Percentiles rank a stretch among this genome's conserved stretches.
Evolutionary conservation across 2,797 vertebrate genomes (phyloP).

Genomic region (Gymnocypris eckloni): DNA sequence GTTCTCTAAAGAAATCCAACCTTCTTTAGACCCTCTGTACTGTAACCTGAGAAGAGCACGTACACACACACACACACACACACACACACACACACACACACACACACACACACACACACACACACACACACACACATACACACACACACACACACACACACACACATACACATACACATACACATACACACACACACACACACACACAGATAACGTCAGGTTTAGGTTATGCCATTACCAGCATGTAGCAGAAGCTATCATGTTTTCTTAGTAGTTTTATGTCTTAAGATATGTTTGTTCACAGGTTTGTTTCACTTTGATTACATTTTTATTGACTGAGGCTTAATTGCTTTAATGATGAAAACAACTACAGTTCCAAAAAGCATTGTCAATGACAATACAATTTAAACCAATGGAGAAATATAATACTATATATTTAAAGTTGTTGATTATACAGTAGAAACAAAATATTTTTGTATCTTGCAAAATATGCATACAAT

Average conservation of each 20-base stretch:
- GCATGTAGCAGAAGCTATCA: not conserved
- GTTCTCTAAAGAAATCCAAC: constrained; percentile 23
- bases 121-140: not conserved
- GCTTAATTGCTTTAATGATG: no score
- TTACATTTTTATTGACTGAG: not conserved
- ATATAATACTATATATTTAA: not conserved
- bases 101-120: not conserved
- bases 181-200: not conserved
- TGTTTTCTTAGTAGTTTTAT: not conserved
- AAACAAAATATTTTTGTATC: not conserved
- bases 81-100: not conserved
- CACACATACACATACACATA: not conserved
- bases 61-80: not conserved
- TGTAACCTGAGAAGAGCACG: constrained; percentile 27
- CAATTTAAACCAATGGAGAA: not conserved
- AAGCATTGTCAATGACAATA: no score
- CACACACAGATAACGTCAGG: not conserved
- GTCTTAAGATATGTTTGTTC: not conserved
- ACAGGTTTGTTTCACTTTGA: not conserved
- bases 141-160: not conserved
- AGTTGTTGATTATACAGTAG: not conserved
- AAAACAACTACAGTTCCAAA: no score
- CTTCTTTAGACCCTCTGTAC: not conserved
- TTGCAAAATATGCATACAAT: no score
- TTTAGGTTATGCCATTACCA: not conserved